These are phyloP conservation scores for Campoletis raptor DNA, from an alignment of 2,888 invertebrate genomes.

Conservation along the genomic window DNA sequence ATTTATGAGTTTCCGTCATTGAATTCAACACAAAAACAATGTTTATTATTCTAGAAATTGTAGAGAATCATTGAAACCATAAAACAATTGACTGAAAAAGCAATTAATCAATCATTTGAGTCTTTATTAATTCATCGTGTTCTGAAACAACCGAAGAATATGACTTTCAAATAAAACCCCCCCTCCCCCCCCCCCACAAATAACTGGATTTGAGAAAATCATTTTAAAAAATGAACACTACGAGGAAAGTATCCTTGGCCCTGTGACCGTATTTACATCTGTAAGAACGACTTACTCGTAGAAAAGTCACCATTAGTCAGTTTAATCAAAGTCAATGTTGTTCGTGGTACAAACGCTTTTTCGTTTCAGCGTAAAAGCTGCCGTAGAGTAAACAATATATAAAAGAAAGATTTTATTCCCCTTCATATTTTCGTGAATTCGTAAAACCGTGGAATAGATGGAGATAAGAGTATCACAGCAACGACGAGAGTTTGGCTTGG, in stretches of 20 bases:
- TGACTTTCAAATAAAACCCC: not conserved
- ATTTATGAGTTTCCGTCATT: not conserved
- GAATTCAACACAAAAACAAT: not conserved
- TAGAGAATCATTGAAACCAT: not conserved
- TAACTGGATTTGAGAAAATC: not conserved
- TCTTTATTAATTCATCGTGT: not conserved
- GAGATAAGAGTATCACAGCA: constrained; percentile 25
- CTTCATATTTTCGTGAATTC: constrained; percentile 23
- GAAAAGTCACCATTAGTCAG: not conserved
- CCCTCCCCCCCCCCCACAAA: not conserved
- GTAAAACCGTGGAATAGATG: constrained; percentile 37
- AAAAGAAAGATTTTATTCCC: not conserved
- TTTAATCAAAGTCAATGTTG: not conserved
- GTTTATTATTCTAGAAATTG: not conserved
- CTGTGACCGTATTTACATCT: not conserved
- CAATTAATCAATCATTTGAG: not conserved
- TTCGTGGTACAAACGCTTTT: not conserved
- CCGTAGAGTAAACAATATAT: not conserved
- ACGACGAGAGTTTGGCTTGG: constrained; percentile 21
- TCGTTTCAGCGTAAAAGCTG: not conserved
- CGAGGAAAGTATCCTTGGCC: not conserved
- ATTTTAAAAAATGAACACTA: not conserved
- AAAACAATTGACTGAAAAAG: not conserved
- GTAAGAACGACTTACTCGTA: not conserved
- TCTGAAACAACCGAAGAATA: not conserved